Evolutionary conservation across 1,140 invertebrate species (phyloP), one percentile per base, ranked within the genome.

Genomic region (Subanguina moxae): DNA sequence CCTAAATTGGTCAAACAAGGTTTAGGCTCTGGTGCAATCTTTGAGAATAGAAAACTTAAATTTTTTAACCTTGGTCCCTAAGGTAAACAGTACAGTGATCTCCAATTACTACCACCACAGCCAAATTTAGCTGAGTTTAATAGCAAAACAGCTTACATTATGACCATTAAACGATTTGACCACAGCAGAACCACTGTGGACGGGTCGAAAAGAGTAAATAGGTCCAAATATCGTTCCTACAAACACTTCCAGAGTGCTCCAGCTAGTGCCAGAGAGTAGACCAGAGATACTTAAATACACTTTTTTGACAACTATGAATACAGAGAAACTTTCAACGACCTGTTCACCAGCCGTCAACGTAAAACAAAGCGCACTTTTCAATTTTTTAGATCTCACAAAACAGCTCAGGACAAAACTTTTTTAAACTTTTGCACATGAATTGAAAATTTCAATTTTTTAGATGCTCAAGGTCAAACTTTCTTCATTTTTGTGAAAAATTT

Each of bases 41-140:
- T 45, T 45, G n/a, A 45, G n/a, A n/a, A n/a, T n/a, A n/a, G n/a
- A n/a, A n/a, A n/a, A n/a, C n/a, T n/a, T n/a, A n/a, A n/a, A n/a
- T n/a, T 45, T 45, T 45, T 45, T 11, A 45, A n/a, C 43, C 11
- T 45, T 45, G 11, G n/a, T n/a, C 43, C 43, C n/a, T 45, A 13
- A n/a, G n/a, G n/a, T 11, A 45, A 45, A 45, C 11, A 45, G n/a
- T 45, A 45, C 11, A 45, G 11, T n/a, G 43, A 45, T 45, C 11
- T 13, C 43, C 11, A 45, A 45, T 13, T n/a, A 45, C n/a, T 45
- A 13, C 43, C 43, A n/a, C 11, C n/a, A 45, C 43, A 11, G 43
- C n/a, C 43, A n/a, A 45, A 45, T n/a, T 45, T 11, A 45, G n/a
- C n/a, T 45, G n/a, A 52, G 23, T 52, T 52, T 52, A 52, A 52